phyloP scores from a whole-genome alignment of 2,797 vertebrate species.

The Triplophysa bombifrons region DNA sequence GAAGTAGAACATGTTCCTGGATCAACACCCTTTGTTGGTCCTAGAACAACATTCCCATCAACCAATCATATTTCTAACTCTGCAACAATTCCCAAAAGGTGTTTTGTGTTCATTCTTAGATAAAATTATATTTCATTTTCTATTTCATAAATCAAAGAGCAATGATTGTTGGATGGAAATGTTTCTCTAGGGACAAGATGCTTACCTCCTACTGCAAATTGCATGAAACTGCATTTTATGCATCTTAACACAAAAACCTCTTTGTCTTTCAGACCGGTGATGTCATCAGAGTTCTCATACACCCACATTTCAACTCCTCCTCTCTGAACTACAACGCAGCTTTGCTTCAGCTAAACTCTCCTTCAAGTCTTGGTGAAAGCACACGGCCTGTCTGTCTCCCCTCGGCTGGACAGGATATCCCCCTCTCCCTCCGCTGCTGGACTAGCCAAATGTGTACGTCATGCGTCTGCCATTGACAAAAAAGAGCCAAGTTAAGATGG shows the following conservation, averaged over 20 bases:
- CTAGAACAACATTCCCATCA: too few species aligned
- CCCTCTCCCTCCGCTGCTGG: slow-evolving; percentile 57
- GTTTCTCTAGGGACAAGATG: neutral
- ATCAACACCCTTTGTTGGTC: too few species aligned
- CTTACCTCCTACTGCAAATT: neutral
- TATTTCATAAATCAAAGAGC: neutral
- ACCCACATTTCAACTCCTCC: slow-evolving; percentile 64
- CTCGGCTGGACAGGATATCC: slow-evolving; percentile 37
- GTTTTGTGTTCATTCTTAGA: too few species aligned
- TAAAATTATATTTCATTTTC: neutral
- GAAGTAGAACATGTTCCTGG: too few species aligned
- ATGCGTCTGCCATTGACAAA: slow-evolving; percentile 1
- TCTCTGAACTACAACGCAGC: slow-evolving; percentile 62
- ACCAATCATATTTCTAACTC: too few species aligned
- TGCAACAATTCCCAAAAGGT: neutral
- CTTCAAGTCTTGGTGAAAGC: slow-evolving; percentile 52
- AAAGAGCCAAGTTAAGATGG: slow-evolving; percentile 15
- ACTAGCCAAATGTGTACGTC: slow-evolving; percentile 56
- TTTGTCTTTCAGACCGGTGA: slow-evolving; percentile 58
- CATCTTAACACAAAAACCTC: neutral
- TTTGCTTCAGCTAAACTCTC: slow-evolving; percentile 57
- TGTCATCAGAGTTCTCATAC: slow-evolving; percentile 59
- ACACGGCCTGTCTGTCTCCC: slow-evolving; percentile 58
- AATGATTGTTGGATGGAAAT: neutral
- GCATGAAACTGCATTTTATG: neutral